Percentiles rank a stretch among this genome's conserved stretches.
These are phyloP conservation scores for Pogonomyrmex barbatus DNA, from an alignment of 1,140 invertebrate species.

Conservation along the genomic window DNA sequence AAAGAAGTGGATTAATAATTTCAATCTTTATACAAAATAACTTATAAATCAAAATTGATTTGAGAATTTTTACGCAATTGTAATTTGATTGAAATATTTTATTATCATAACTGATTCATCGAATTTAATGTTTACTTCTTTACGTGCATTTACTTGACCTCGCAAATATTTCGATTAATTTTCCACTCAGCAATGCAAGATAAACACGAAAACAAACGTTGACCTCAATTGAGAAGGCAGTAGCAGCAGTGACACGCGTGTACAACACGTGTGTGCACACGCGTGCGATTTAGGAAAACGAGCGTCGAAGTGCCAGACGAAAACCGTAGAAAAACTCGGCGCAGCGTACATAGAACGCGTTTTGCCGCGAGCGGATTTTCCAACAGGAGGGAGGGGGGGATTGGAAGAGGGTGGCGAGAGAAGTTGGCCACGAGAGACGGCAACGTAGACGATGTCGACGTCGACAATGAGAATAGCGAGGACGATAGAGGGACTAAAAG, in stretches of 20 bases:
- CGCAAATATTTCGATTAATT: slow-evolving; percentile 1
- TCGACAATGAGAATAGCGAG: slow-evolving; percentile 60
- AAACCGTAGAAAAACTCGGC: slow-evolving; percentile 56
- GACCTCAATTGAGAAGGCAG: slow-evolving; percentile 43
- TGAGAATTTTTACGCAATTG: not conserved
- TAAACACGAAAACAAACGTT: slow-evolving; percentile 67
- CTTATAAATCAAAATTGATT: slow-evolving; percentile 9
- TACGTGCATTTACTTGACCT: not conserved
- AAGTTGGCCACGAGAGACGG: slow-evolving; percentile 35
- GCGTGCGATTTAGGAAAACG: slow-evolving; percentile 53
- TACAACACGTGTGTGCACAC: slow-evolving; percentile 30
- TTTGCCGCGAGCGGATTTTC: slow-evolving; percentile 52
- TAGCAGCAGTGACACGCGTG: slow-evolving; percentile 7
- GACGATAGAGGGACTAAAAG: slow-evolving; percentile 71
- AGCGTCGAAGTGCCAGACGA: slow-evolving; percentile 55
- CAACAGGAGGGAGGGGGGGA: slow-evolving; percentile 6
- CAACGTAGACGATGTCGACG: slow-evolving; percentile 59
- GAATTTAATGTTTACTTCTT: not conserved
- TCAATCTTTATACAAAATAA: not conserved
- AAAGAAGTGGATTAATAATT: not conserved
- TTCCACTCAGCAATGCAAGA: slow-evolving; percentile 56
- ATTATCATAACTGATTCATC: slow-evolving; percentile 1
- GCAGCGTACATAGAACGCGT: slow-evolving; percentile 20
- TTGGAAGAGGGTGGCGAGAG: not conserved
- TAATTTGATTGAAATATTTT: not conserved